Evolutionary conservation across 2,113 vertebrate genomes (phyloP).

Genomic region (Blennius ocellaris): DNA sequence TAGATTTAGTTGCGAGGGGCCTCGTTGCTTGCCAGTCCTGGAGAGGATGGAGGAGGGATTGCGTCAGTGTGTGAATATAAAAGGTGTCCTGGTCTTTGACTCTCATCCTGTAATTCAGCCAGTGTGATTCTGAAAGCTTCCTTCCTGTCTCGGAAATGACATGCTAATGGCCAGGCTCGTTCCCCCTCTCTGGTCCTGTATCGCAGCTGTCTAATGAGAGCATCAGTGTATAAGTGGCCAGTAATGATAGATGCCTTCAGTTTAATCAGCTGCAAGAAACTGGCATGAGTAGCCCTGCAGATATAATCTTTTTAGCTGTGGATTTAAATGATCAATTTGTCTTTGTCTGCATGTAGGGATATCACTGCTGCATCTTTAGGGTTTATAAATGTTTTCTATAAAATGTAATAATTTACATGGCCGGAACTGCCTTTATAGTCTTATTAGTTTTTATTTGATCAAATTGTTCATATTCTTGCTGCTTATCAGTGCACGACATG

Average conservation of each 20-base stretch:
- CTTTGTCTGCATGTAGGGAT: constrained; percentile 24
- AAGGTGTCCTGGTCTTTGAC: constrained; percentile 41
- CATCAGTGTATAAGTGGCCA: constrained; percentile 61
- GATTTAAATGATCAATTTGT: constrained; percentile 26
- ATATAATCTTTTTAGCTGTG: constrained; percentile 38
- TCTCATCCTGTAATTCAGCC: constrained; percentile 70
- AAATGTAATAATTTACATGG: not conserved
- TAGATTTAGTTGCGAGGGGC: constrained; percentile 28
- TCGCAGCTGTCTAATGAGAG: constrained; percentile 78
- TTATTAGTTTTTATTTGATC: too few species aligned
- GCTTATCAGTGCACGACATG: too few species aligned
- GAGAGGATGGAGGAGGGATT: constrained; percentile 28
- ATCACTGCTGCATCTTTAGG: constrained; percentile 1
- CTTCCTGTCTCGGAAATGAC: constrained; percentile 80
- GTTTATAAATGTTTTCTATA: not conserved
- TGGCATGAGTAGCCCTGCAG: constrained; percentile 28
- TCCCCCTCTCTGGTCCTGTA: constrained; percentile 47
- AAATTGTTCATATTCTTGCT: too few species aligned
- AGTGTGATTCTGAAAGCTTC: constrained; percentile 71
- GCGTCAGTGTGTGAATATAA: constrained; percentile 43
- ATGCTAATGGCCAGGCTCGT: constrained; percentile 68
- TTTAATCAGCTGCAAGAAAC: constrained; percentile 61
- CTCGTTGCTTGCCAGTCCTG: constrained; percentile 32
- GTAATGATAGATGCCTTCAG: constrained; percentile 70
- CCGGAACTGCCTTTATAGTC: not conserved